phyloP scores from a whole-genome alignment of 2,797 vertebrate genomes.

The Danio kyathit region DNA sequence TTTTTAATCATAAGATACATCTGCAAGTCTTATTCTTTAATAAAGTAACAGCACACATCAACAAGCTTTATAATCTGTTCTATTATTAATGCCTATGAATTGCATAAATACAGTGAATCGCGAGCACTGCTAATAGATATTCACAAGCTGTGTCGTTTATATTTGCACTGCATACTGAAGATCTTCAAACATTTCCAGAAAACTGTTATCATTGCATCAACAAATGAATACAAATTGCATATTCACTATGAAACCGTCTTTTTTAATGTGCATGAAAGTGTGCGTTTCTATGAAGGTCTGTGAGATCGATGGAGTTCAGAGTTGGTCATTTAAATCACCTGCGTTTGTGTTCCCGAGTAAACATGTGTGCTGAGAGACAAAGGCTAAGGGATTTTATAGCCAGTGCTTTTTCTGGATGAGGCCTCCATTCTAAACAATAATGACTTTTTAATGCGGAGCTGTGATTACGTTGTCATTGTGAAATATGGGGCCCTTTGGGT shows the following conservation, averaged over 20 bases:
- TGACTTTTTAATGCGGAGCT: constrained; percentile 99
- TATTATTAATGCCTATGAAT: not conserved
- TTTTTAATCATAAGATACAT: no score
- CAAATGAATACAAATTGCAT: constrained; percentile 14
- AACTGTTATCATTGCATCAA: constrained; percentile 60
- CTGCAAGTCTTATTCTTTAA: not conserved
- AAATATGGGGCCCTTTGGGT: constrained; percentile 92
- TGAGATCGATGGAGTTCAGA: constrained; percentile 89
- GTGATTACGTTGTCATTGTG: constrained; percentile 99
- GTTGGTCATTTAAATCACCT: constrained; percentile 87
- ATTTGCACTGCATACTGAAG: constrained; percentile 73
- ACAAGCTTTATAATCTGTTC: not conserved
- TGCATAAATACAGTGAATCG: not conserved
- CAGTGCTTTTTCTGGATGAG: constrained; percentile 94
- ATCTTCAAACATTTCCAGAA: constrained; percentile 84
- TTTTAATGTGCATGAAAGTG: no score
- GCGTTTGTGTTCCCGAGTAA: constrained; percentile 90
- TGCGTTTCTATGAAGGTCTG: constrained; percentile 58
- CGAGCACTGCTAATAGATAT: not conserved
- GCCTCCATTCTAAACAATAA: constrained; percentile 99
- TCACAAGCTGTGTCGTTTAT: constrained; percentile 74
- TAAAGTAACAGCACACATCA: constrained; percentile 7
- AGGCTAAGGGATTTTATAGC: constrained; percentile 93
- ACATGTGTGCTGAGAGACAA: constrained; percentile 91
- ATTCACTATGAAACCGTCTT: not conserved